Conservation (phyloP, 30 jellyfish, hydroid and myxozoan species). For the Cassiopea xamachana region DNA sequence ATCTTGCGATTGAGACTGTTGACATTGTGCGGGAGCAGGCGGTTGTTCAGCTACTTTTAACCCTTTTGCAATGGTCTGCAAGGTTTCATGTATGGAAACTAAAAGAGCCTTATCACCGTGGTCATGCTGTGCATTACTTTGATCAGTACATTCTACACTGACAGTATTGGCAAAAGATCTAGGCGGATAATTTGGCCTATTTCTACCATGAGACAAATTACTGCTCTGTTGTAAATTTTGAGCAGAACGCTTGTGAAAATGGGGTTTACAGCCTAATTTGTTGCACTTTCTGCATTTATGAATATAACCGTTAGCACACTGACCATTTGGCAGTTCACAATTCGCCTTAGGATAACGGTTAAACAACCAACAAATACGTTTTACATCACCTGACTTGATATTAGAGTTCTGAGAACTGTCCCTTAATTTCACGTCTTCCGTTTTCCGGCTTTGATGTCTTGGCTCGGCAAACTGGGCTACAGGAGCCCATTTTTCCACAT, state of each 20-base stretch:
- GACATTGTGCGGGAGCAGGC: not conserved
- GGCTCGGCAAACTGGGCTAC: no score
- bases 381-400: no score
- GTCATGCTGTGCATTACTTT: not conserved
- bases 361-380: not conserved
- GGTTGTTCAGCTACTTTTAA: not conserved
- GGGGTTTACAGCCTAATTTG: not conserved
- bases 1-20: conserved; percentile 4
- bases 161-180: not conserved
- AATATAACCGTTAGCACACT: not conserved
- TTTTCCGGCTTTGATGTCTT: no score
- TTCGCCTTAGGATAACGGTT: not conserved
- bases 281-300: not conserved
- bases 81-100: no score
- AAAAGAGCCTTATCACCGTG: no score
- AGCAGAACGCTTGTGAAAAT: not conserved
- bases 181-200: not conserved
- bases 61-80: not conserved
- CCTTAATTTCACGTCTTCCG: no score
- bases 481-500: no score
- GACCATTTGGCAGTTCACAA: not conserved
- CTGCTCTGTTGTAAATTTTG: not conserved
- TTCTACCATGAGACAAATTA: not conserved
- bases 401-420: no score
- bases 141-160: not conserved